Evolutionary conservation across 2,113 vertebrate genomes (phyloP).

Genomic region (Xerus inauris): DNA sequence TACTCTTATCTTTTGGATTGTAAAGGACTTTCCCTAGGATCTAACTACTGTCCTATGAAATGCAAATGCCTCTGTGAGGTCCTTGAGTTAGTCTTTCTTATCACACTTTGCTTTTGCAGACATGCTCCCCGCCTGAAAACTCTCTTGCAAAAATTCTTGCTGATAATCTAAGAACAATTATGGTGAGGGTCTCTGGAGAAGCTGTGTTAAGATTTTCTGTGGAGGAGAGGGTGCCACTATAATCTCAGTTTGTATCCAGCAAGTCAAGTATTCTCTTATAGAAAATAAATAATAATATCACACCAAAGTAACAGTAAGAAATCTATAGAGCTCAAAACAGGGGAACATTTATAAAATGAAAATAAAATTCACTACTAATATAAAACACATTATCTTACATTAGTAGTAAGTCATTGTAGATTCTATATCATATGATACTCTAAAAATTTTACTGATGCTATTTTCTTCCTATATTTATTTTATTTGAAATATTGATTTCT

Average conservation of each 20-base stretch:
- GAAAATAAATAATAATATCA: background rate
- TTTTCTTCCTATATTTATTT: conserved; percentile 32
- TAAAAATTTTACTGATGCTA: background rate
- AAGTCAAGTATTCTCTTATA: background rate
- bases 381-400: conserved; percentile 15
- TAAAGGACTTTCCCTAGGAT: no score
- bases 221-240: no score
- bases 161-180: no score
- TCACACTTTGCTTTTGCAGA: no score
- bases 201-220: no score
- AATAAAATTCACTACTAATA: conserved; percentile 22
- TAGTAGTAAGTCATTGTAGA: background rate
- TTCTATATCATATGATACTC: background rate
- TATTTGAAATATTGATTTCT: conserved; percentile 33
- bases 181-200: no score
- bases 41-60: no score
- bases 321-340: background rate
- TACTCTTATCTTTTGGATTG: no score
- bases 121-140: no score
- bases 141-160: no score
- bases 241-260: background rate
- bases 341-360: background rate
- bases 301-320: background rate
- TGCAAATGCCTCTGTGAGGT: no score
- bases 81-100: no score